Evolutionary conservation across 2,888 invertebrate genomes (phyloP).

Genomic region (Cheilosia urbana): DNA sequence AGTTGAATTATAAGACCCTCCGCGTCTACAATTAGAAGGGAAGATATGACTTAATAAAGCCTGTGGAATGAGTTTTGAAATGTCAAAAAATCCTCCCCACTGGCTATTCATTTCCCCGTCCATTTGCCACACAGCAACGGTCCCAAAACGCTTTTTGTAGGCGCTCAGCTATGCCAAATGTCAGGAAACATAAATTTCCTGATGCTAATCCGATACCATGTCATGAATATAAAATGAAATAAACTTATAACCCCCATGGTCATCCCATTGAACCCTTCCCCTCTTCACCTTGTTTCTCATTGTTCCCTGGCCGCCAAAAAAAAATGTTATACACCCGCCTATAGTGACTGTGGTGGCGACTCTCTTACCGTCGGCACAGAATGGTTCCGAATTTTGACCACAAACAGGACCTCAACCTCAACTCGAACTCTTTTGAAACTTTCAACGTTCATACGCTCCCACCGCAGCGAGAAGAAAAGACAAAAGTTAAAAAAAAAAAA

Average conservation of each 20-base stretch:
- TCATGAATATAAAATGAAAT: conserved; percentile 57
- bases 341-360: conserved; percentile 7
- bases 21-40: too few species aligned
- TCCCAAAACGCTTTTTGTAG: too few species aligned
- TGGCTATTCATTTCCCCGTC: too few species aligned
- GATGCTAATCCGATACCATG: conserved; percentile 41
- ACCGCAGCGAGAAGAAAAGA: not conserved
- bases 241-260: conserved; percentile 45
- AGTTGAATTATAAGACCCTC: too few species aligned
- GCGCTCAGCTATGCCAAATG: not conserved
- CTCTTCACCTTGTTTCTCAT: not conserved
- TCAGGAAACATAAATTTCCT: conserved; percentile 19
- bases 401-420: conserved; percentile 41
- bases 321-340: not conserved
- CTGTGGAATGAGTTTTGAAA: too few species aligned
- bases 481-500: too few species aligned
- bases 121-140: too few species aligned
- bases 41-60: too few species aligned
- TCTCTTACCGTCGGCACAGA: not conserved
- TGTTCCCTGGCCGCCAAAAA: not conserved
- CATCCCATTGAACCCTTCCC: not conserved
- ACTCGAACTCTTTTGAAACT: conserved; percentile 30
- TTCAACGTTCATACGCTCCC: conserved; percentile 1
- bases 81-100: too few species aligned
- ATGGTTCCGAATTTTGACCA: conserved; percentile 30